Percentiles rank a stretch among this genome's conserved stretches.
Conservation (phyloP, 2,888 invertebrate genomes). For the Diplolepis rosae region DNA sequence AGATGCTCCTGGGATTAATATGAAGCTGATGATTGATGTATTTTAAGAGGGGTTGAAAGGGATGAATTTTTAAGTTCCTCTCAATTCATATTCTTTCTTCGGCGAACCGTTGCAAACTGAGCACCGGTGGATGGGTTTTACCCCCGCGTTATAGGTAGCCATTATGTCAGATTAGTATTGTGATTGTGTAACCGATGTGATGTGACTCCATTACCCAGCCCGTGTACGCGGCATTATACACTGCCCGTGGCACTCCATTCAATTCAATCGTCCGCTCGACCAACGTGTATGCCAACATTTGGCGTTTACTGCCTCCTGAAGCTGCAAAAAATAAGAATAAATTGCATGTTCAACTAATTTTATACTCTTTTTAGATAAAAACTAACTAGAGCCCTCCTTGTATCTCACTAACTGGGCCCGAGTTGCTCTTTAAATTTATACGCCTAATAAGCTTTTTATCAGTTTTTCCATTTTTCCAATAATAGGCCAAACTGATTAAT, state of each 20-base stretch:
- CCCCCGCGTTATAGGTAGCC: conserved; percentile 56
- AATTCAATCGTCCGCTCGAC: conserved; percentile 48
- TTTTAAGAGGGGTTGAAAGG: conserved; percentile 9
- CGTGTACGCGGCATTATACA: conserved; percentile 56
- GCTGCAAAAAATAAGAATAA: too few relatives aligned
- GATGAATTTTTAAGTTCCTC: conserved; percentile 24
- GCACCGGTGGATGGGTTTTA: conserved; percentile 33
- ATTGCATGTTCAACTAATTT: too few relatives aligned
- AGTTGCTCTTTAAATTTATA: too few relatives aligned
- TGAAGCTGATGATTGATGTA: not conserved
- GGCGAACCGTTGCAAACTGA: conserved; percentile 25
- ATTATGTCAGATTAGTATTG: conserved; percentile 72
- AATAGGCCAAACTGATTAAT: too few relatives aligned
- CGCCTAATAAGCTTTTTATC: too few relatives aligned
- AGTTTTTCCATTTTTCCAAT: too few relatives aligned
- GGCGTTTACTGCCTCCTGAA: conserved; percentile 55
- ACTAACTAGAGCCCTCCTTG: too few relatives aligned
- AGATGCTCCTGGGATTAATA: too few relatives aligned
- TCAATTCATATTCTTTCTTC: not conserved
- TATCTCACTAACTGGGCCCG: too few relatives aligned
- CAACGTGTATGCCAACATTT: conserved; percentile 60
- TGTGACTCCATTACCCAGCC: conserved; percentile 70
- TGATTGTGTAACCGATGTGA: conserved; percentile 73
- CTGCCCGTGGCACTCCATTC: conserved; percentile 43
- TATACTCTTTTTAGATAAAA: too few relatives aligned